Conservation (phyloP, 1,140 invertebrate genomes). For the Rhagoletis pomonella region DNA sequence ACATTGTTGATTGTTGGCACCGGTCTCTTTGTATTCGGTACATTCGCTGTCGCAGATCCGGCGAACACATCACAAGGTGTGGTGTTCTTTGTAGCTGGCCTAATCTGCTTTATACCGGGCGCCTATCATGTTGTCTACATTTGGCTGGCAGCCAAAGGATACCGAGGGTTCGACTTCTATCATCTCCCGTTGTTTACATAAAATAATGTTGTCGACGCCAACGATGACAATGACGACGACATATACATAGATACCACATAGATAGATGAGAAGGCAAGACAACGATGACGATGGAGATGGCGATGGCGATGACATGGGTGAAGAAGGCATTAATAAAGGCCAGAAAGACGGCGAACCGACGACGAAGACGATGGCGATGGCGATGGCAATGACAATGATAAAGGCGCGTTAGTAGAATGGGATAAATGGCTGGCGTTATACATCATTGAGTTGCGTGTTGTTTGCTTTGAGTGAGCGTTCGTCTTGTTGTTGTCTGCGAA, state of each 20-base stretch:
- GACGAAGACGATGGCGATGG: background rate
- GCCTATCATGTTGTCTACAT: conserved; percentile 90
- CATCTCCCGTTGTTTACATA: conserved; percentile 88
- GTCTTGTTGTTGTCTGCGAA: background rate
- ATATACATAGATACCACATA: background rate
- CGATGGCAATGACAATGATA: conserved; percentile 64
- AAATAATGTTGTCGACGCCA: conserved; percentile 60
- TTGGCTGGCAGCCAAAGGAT: conserved; percentile 87
- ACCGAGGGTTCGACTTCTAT: conserved; percentile 87
- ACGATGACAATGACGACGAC: background rate
- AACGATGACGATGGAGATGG: background rate
- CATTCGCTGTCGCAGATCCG: conserved; percentile 81
- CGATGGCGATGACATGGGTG: background rate
- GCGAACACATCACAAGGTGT: conserved; percentile 84
- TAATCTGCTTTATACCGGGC: conserved; percentile 88
- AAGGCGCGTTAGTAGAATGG: background rate
- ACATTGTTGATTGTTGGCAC: conserved; percentile 85
- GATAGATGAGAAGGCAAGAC: conserved; percentile 5
- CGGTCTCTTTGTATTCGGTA: conserved; percentile 84
- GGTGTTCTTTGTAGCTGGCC: conserved; percentile 86
- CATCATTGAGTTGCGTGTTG: background rate
- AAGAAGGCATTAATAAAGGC: conserved; percentile 46
- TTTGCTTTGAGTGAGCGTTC: background rate
- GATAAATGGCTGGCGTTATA: background rate
- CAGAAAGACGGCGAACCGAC: too few species aligned